Conservation (phyloP, 2,113 vertebrate genomes). For the Pteronura brasiliensis region DNA sequence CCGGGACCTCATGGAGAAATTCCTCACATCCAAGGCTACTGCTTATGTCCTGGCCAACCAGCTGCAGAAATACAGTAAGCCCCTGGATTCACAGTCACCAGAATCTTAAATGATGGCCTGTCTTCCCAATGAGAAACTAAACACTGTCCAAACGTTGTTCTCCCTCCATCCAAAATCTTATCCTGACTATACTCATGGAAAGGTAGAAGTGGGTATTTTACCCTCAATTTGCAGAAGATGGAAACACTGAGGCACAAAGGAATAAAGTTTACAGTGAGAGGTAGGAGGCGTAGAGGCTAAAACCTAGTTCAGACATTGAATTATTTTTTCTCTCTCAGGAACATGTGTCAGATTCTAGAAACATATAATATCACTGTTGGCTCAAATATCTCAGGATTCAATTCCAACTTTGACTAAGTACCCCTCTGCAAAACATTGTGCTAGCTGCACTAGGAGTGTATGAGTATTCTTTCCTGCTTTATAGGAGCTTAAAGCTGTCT, state of each 20-base stretch:
- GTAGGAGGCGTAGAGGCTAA: not conserved
- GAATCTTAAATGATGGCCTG: not conserved
- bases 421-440: not conserved
- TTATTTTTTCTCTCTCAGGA: not conserved
- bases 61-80: slow-evolving; percentile 92
- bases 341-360: not conserved
- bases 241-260: not conserved
- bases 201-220: not conserved
- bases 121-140: not conserved
- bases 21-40: slow-evolving; percentile 88
- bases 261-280: not conserved
- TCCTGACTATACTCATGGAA: not conserved
- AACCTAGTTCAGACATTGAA: not conserved
- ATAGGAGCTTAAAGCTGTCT: not conserved
- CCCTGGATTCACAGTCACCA: not conserved
- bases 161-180: not conserved
- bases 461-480: not conserved
- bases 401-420: not conserved
- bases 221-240: not conserved
- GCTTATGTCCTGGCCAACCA: slow-evolving; percentile 89
- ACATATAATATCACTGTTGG: not conserved
- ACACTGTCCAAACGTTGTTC: not conserved
- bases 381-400: not conserved
- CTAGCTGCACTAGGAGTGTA: not conserved
- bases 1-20: slow-evolving; percentile 89